These are phyloP conservation scores for Phocoena sinus DNA, from an alignment of 2,113 vertebrate species.

Conservation along the genomic window DNA sequence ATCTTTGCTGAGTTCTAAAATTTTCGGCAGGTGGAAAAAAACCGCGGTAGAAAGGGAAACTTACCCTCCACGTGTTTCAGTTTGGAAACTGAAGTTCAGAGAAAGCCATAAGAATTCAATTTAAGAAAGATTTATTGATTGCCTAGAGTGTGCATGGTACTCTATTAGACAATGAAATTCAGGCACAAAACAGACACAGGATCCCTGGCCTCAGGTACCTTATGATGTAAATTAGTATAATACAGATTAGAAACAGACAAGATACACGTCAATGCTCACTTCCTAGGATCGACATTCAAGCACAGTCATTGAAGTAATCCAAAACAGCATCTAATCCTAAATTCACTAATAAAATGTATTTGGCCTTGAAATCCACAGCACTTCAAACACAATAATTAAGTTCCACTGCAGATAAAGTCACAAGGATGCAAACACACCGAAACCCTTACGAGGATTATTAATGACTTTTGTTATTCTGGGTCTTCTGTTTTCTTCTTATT, in stretches of 20 bases:
- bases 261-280: constrained; percentile 1
- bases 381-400: constrained; percentile 21
- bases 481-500: constrained; percentile 74
- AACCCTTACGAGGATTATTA: background rate
- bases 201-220: constrained; percentile 14
- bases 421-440: background rate
- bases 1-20: background rate
- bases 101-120: constrained; percentile 29
- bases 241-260: constrained; percentile 47
- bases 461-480: constrained; percentile 59
- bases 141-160: background rate
- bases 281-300: constrained; percentile 4
- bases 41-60: background rate
- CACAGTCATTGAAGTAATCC: constrained; percentile 10
- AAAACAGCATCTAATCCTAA: constrained; percentile 39
- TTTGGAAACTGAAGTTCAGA: constrained; percentile 46
- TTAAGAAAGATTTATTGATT: constrained; percentile 69
- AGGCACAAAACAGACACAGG: constrained; percentile 44
- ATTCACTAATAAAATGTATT: constrained; percentile 61
- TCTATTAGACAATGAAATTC: constrained; percentile 54
- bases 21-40: background rate
- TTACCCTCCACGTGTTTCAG: background rate
- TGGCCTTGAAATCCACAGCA: constrained; percentile 52
- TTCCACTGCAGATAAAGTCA: constrained; percentile 31
- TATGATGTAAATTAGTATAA: constrained; percentile 45